Conservation (phyloP, 2,113 vertebrate species). For the Siphamia tubifer region DNA sequence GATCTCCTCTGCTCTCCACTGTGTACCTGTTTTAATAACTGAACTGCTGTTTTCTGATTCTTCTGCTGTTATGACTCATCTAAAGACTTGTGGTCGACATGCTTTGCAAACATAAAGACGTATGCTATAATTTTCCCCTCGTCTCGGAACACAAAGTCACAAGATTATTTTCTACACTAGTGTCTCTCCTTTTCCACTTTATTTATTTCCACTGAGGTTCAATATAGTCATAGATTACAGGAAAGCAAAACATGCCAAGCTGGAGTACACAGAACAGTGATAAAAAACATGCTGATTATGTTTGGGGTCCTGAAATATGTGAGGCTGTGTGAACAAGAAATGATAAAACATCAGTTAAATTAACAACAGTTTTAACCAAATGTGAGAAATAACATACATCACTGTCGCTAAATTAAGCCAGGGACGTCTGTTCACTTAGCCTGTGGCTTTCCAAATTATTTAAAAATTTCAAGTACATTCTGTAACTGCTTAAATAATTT, state of each 20-base stretch:
- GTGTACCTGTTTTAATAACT: background rate
- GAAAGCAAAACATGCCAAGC: conserved; percentile 1
- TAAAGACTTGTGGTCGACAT: background rate
- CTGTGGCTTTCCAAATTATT: background rate
- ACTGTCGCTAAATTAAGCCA: conserved; percentile 7
- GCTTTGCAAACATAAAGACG: conserved; percentile 6
- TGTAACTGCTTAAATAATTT: background rate
- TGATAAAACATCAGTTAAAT: conserved; percentile 14
- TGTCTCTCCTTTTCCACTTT: conserved; percentile 2
- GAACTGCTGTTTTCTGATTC: background rate
- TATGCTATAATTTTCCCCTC: background rate
- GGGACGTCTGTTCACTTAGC: background rate
- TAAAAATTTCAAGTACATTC: background rate
- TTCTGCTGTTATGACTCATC: background rate
- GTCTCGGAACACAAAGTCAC: background rate
- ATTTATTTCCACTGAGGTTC: conserved; percentile 12
- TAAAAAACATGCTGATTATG: conserved; percentile 3
- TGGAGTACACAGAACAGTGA: background rate
- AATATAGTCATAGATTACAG: conserved; percentile 22
- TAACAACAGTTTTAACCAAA: conserved; percentile 4
- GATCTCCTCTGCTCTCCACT: background rate
- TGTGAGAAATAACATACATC: conserved; percentile 8
- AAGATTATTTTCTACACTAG: conserved; percentile 25
- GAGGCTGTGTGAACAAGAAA: conserved; percentile 5
- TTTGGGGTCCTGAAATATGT: background rate